Percentiles rank a stretch among this genome's conserved stretches.
phyloP scores from a whole-genome alignment of 2,888 invertebrate species.

The Thyatira batis region DNA sequence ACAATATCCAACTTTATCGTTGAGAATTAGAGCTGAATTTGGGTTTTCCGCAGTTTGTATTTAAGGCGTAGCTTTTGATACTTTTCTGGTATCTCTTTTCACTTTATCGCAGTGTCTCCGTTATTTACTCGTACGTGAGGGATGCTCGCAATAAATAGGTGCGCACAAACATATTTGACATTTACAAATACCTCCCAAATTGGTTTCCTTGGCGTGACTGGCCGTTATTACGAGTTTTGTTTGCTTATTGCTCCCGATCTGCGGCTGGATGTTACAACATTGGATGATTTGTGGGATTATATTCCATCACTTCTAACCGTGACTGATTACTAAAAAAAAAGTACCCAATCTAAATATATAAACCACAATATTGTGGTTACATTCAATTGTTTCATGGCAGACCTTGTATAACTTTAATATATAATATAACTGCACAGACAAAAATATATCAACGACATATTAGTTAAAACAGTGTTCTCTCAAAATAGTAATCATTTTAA shows the following conservation, averaged over 20 bases:
- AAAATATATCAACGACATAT: no score
- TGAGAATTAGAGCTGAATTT: slow-evolving; percentile 46
- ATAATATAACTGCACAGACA: neutral
- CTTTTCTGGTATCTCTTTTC: slow-evolving; percentile 77
- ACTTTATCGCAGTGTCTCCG: slow-evolving; percentile 79
- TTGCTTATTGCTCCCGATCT: slow-evolving; percentile 65
- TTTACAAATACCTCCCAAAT: slow-evolving; percentile 79
- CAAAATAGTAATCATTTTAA: no score
- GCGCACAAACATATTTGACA: slow-evolving; percentile 80
- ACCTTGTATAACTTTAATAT: neutral
- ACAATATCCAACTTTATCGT: slow-evolving; percentile 55
- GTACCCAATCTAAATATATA: neutral
- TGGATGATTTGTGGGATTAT: slow-evolving; percentile 31
- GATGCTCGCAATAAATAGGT: slow-evolving; percentile 81
- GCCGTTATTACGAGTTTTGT: slow-evolving; percentile 73
- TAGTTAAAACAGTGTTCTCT: no score
- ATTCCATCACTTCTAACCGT: neutral
- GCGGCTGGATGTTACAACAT: slow-evolving; percentile 41
- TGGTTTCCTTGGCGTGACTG: slow-evolving; percentile 77
- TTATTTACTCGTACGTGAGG: slow-evolving; percentile 81
- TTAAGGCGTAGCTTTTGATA: slow-evolving; percentile 59
- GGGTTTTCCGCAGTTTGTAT: slow-evolving; percentile 31
- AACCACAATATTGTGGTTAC: neutral
- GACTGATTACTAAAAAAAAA: neutral
- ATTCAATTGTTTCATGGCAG: neutral